A percentile compares a stretch with the other conserved stretches of the same genome.
phyloP scores from a whole-genome alignment of 2,113 vertebrate genomes.

The Propithecus coquereli region DNA sequence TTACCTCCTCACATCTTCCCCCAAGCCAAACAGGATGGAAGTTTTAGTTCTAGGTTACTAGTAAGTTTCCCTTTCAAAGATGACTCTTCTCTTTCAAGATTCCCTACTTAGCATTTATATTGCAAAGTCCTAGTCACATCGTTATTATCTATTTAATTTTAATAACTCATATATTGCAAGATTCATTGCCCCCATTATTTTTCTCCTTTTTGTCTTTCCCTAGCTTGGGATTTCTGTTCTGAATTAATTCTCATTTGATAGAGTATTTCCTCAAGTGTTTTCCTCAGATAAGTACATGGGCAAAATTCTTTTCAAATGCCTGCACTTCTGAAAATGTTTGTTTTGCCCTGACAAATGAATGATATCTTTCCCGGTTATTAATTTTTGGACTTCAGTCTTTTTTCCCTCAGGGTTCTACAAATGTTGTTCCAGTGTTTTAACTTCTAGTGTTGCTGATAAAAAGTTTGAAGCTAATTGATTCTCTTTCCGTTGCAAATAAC shows the following conservation, averaged over 20 bases:
- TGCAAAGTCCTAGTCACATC: slow-evolving; percentile 30
- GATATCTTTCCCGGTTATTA: slow-evolving; percentile 50
- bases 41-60: slow-evolving; percentile 32
- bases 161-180: slow-evolving; percentile 53
- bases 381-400: neutral
- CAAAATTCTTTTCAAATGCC: slow-evolving; percentile 45
- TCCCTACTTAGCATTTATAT: slow-evolving; percentile 59
- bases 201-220: slow-evolving; percentile 41
- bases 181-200: slow-evolving; percentile 29
- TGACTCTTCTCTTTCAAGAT: slow-evolving; percentile 51
- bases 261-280: slow-evolving; percentile 63
- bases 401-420: slow-evolving; percentile 37
- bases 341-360: slow-evolving; percentile 38
- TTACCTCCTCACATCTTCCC: neutral
- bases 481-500: slow-evolving; percentile 17
- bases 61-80: slow-evolving; percentile 42
- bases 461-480: slow-evolving; percentile 35
- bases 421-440: neutral
- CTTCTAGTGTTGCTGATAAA: slow-evolving; percentile 6
- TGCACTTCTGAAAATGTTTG: slow-evolving; percentile 52
- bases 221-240: slow-evolving; percentile 57
- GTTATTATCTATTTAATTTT: slow-evolving; percentile 60
- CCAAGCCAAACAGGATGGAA: neutral
- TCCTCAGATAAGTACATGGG: slow-evolving; percentile 55
- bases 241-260: slow-evolving; percentile 59